These are phyloP conservation scores for Tinea trinotella DNA, from an alignment of 2,888 invertebrate genomes.

Conservation along the genomic window DNA sequence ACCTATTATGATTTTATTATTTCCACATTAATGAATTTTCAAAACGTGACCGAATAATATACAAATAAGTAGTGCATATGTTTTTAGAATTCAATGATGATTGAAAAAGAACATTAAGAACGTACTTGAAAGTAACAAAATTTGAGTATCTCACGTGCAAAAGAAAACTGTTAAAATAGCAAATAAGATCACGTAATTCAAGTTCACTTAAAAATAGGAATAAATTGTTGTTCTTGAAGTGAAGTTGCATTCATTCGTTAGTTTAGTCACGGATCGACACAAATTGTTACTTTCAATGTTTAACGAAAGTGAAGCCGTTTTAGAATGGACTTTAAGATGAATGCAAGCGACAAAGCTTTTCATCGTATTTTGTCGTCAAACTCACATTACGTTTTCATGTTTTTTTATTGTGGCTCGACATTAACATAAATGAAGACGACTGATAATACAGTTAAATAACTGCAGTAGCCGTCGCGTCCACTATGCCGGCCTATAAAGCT, in stretches of 20 bases:
- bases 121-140: conserved; percentile 8
- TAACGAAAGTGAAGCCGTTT: conserved; percentile 5
- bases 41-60: too few relatives aligned
- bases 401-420: too few relatives aligned
- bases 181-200: conserved; percentile 5
- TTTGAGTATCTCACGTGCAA: conserved; percentile 4
- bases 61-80: too few relatives aligned
- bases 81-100: not conserved
- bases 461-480: too few relatives aligned
- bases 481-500: too few relatives aligned
- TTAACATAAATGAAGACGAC: too few relatives aligned
- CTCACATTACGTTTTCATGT: too few relatives aligned
- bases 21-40: too few relatives aligned
- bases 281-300: conserved; percentile 11
- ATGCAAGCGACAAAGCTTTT: too few relatives aligned
- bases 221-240: conserved; percentile 9
- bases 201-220: conserved; percentile 1
- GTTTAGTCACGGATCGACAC: conserved; percentile 12
- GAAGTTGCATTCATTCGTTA: not conserved
- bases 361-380: too few relatives aligned
- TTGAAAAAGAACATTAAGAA: not conserved
- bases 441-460: too few relatives aligned
- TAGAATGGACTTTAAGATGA: not conserved
- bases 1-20: too few relatives aligned
- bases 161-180: not conserved